Conservation (phyloP, 2,797 vertebrate genomes). For the Eurystomus glaucurus region DNA sequence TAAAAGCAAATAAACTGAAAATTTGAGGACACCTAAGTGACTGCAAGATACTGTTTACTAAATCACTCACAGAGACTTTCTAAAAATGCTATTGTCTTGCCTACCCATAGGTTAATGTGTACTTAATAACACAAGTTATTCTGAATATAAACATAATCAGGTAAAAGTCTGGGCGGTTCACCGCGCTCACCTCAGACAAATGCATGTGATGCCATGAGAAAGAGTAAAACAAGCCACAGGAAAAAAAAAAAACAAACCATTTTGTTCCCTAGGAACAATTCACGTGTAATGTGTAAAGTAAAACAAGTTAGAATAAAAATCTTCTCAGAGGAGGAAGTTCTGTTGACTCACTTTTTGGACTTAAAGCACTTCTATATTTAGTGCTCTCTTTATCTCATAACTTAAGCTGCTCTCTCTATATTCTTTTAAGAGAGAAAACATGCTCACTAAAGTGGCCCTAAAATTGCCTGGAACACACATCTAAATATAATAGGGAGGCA, state of each 20-base stretch:
- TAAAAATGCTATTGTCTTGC: background rate
- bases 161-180: background rate
- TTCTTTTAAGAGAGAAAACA: background rate
- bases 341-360: background rate
- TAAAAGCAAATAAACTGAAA: background rate
- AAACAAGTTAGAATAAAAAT: background rate
- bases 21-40: background rate
- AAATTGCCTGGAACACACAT: background rate
- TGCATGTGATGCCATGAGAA: background rate
- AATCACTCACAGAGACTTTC: background rate
- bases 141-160: background rate
- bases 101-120: background rate
- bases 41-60: background rate
- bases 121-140: background rate
- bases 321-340: background rate
- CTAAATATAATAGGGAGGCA: conserved; percentile 40
- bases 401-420: background rate
- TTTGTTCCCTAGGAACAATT: background rate
- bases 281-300: background rate
- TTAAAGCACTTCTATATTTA: conserved; percentile 2
- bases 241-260: background rate
- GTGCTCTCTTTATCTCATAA: background rate
- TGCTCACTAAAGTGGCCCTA: background rate
- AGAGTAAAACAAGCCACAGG: background rate
- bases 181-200: background rate